phyloP scores from a whole-genome alignment of 2,113 vertebrate genomes.

The Ptilorrhoa leucosticta region DNA sequence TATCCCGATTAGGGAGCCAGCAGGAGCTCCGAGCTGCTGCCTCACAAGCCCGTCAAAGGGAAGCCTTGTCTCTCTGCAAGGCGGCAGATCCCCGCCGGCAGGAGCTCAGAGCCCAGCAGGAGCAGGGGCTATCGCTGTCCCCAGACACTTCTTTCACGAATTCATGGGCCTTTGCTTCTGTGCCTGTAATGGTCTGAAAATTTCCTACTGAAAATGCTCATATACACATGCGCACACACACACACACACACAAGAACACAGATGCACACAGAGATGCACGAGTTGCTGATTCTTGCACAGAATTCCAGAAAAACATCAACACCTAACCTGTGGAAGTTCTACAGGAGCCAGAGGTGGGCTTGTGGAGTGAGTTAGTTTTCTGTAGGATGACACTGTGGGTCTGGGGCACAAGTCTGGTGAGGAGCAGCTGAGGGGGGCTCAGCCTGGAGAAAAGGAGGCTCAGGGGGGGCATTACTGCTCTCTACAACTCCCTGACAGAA shows the following conservation, averaged over 20 bases:
- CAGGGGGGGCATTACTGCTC: not conserved
- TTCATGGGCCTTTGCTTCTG: not conserved
- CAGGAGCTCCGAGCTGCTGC: not conserved
- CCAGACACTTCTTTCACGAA: not conserved
- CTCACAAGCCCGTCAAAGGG: rapidly evolving
- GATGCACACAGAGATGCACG: rapidly evolving
- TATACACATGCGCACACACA: rapidly evolving
- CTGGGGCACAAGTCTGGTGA: not conserved
- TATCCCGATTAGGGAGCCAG: not conserved
- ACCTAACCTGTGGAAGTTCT: rapidly evolving
- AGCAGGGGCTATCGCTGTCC: not conserved
- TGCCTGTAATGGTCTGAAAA: not conserved
- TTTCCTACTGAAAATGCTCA: rapidly evolving
- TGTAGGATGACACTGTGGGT: not conserved
- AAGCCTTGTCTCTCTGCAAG: not conserved
- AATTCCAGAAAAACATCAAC: not conserved
- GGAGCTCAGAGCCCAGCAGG: not conserved
- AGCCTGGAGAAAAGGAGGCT: not conserved
- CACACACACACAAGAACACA: rapidly evolving
- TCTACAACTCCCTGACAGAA: not conserved
- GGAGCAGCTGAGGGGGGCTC: not conserved
- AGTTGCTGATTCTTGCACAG: not conserved
- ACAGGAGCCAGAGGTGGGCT: not conserved
- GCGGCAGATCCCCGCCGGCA: not conserved
- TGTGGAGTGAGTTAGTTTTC: not conserved